Evolutionary conservation across 2,113 vertebrate species (phyloP).

Genomic region (Rutilus rutilus): DNA sequence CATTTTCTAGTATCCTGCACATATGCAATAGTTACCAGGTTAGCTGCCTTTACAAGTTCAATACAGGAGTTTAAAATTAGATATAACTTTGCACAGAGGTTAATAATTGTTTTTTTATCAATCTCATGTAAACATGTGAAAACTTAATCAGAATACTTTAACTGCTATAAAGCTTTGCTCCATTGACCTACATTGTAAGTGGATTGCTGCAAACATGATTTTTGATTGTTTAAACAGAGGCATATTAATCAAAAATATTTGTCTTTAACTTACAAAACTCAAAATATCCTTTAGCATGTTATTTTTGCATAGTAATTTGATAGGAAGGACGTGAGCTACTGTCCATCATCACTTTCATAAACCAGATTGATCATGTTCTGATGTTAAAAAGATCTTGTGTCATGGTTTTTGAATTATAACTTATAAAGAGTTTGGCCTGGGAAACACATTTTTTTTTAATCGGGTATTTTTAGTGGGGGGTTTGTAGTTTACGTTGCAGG

Average conservation of each 20-base stretch:
- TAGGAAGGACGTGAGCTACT: background rate
- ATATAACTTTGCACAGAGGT: background rate
- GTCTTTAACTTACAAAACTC: background rate
- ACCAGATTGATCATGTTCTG: background rate
- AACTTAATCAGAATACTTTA: background rate
- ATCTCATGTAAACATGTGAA: background rate
- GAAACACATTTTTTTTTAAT: background rate
- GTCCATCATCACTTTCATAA: background rate
- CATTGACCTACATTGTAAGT: background rate
- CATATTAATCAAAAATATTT: background rate
- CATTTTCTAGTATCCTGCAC: background rate
- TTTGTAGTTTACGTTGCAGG: background rate
- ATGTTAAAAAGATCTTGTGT: background rate
- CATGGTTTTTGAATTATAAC: background rate
- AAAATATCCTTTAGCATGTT: background rate
- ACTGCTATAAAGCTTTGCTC: background rate
- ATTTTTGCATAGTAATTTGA: background rate
- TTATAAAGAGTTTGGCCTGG: background rate
- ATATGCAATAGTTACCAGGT: background rate
- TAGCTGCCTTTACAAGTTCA: background rate
- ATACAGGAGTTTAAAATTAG: background rate
- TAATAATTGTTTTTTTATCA: background rate
- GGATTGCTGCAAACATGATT: background rate
- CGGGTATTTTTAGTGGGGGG: background rate
- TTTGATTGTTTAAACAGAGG: background rate